A percentile compares a stretch with the other conserved stretches of the same genome.
phyloP scores from a whole-genome alignment of 2,113 vertebrate species.

The Nibea albiflora region DNA sequence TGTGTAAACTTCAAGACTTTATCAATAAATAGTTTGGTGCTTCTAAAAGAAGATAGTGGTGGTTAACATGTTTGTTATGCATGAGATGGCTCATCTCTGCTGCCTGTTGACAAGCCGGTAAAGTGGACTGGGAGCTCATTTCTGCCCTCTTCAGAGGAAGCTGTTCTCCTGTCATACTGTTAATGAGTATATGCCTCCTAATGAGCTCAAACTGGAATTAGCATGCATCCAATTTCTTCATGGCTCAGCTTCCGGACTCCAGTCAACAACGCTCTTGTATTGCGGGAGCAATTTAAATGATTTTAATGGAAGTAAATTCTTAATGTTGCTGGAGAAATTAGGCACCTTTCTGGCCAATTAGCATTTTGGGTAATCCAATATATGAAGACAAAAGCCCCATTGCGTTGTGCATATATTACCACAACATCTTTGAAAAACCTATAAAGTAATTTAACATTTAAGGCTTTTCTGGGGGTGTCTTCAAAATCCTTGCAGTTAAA shows the following conservation, averaged over 20 bases:
- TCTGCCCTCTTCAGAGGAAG: conserved; percentile 24
- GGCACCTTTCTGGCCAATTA: neutral
- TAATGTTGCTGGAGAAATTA: neutral
- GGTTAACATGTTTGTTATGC: conserved; percentile 15
- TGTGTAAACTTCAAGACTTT: neutral
- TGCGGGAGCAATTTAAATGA: neutral
- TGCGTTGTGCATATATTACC: too few relatives aligned
- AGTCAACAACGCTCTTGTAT: neutral
- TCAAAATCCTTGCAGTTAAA: neutral
- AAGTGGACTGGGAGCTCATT: conserved; percentile 2
- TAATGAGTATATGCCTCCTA: conserved; percentile 24
- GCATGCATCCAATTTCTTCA: conserved; percentile 32
- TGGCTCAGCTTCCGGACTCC: neutral
- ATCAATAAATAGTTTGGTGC: neutral
- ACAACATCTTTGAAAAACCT: too few relatives aligned
- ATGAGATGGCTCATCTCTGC: neutral
- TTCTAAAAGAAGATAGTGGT: neutral
- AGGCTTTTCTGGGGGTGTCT: neutral
- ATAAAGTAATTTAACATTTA: neutral
- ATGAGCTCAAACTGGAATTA: conserved; percentile 25
- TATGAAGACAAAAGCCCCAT: neutral
- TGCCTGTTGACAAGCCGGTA: conserved; percentile 1
- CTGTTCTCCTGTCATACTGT: conserved; percentile 17
- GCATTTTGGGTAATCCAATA: neutral
- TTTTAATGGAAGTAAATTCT: neutral